Conservation (phyloP, 1,140 invertebrate genomes). For the Sinella curviseta region DNA sequence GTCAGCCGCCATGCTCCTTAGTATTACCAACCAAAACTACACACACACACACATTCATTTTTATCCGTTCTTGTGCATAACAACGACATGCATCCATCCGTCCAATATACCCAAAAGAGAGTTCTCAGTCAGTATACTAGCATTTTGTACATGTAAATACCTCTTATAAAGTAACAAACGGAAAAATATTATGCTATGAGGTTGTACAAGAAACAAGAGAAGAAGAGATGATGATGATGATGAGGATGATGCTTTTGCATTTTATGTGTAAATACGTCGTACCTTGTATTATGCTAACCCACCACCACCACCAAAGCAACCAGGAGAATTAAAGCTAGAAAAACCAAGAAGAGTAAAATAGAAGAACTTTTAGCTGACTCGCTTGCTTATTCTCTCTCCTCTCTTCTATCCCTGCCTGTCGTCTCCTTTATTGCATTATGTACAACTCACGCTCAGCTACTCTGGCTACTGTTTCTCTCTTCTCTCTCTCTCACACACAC, state of each 20-base stretch:
- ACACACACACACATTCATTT: neutral
- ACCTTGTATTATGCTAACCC: neutral
- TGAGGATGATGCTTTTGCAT: too few relatives aligned
- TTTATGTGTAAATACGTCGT: neutral
- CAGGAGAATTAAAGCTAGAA: too few relatives aligned
- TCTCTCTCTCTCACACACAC: neutral
- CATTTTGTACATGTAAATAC: too few relatives aligned
- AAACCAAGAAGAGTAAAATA: too few relatives aligned
- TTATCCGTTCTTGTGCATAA: neutral
- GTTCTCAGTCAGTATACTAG: too few relatives aligned
- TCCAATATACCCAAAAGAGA: neutral
- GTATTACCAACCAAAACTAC: neutral
- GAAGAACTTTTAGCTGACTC: too few relatives aligned
- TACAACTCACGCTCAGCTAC: too few relatives aligned
- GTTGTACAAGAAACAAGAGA: neutral
- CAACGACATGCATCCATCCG: slow-evolving; percentile 9
- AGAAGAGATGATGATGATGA: neutral
- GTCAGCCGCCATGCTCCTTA: slow-evolving; percentile 39
- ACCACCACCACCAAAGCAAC: too few relatives aligned
- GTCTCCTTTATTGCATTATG: too few relatives aligned
- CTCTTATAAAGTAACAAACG: too few relatives aligned
- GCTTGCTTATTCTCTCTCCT: too few relatives aligned
- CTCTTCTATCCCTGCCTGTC: too few relatives aligned
- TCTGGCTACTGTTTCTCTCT: neutral
- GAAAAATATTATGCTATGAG: neutral